Evolutionary conservation across 92 coral and sea anemone genomes (phyloP).

Genomic region (Porites evermanni): DNA sequence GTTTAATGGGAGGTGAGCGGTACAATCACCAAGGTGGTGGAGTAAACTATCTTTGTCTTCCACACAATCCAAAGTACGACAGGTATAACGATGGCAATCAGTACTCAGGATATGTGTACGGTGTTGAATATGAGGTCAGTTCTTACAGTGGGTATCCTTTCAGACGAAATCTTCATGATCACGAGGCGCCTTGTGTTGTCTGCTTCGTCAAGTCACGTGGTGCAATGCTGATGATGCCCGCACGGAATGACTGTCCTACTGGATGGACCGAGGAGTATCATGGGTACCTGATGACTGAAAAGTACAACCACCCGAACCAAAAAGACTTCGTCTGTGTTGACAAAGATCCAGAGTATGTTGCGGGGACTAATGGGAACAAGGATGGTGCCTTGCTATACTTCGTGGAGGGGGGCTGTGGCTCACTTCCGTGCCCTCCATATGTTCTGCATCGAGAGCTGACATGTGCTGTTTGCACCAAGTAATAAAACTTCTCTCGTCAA

Average conservation of each 20-base stretch:
- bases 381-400: not conserved
- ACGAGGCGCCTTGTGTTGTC: slow-evolving; percentile 16
- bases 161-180: not conserved
- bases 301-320: slow-evolving; percentile 46
- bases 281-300: slow-evolving; percentile 76
- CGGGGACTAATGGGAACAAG: slow-evolving; percentile 10
- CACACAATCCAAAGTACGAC: slow-evolving; percentile 57
- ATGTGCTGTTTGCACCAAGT: slow-evolving; percentile 80
- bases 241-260: slow-evolving; percentile 73
- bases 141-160: not conserved
- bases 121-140: slow-evolving; percentile 60
- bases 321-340: slow-evolving; percentile 73
- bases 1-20: not conserved
- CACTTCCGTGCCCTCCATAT: not conserved
- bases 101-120: slow-evolving; percentile 35
- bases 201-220: slow-evolving; percentile 71
- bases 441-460: slow-evolving; percentile 50
- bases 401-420: not conserved
- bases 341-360: slow-evolving; percentile 50
- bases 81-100: slow-evolving; percentile 53
- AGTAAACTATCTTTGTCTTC: slow-evolving; percentile 66
- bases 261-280: slow-evolving; percentile 78
- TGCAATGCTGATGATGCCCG: slow-evolving; percentile 70
- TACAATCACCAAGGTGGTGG: slow-evolving; percentile 56
- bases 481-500: not conserved